phyloP scores from a whole-genome alignment of 2,113 vertebrate genomes.

The Podocnemis expansa region DNA sequence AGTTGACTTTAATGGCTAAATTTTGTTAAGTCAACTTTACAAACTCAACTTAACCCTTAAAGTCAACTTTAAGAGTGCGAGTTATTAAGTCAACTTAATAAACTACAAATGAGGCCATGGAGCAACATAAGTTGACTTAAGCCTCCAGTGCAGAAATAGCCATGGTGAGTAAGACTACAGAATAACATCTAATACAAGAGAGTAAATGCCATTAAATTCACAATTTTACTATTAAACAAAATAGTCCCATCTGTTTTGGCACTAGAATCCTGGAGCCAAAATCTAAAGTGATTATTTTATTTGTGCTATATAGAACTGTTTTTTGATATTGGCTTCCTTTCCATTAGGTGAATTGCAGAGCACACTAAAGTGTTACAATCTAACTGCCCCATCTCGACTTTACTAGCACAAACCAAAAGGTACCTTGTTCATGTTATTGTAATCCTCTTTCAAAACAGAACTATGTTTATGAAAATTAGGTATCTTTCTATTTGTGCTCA shows the following conservation, averaged over 20 bases:
- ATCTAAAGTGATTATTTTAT: constrained; percentile 17
- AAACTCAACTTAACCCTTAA: too few species aligned
- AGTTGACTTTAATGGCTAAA: too few species aligned
- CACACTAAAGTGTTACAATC: background rate
- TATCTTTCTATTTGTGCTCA: background rate
- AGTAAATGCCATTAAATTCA: background rate
- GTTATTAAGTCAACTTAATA: too few species aligned
- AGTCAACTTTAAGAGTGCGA: too few species aligned
- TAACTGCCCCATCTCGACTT: background rate
- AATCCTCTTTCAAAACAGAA: background rate
- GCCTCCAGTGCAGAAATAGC: too few species aligned
- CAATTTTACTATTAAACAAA: background rate
- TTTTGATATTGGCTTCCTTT: constrained; percentile 18
- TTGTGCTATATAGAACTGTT: background rate
- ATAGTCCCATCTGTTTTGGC: constrained; percentile 2
- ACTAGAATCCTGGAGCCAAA: background rate
- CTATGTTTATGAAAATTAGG: background rate
- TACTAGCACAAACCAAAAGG: background rate
- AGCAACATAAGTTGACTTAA: too few species aligned
- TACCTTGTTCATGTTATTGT: background rate
- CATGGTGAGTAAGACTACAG: accelerated
- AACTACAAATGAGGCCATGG: too few species aligned
- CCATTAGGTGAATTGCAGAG: background rate
- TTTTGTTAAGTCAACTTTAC: too few species aligned
- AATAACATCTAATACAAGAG: background rate